A percentile compares a stretch with the other conserved stretches of the same genome.
Conservation (phyloP, 2,888 invertebrate species). For the Ctenicera cuprea region DNA sequence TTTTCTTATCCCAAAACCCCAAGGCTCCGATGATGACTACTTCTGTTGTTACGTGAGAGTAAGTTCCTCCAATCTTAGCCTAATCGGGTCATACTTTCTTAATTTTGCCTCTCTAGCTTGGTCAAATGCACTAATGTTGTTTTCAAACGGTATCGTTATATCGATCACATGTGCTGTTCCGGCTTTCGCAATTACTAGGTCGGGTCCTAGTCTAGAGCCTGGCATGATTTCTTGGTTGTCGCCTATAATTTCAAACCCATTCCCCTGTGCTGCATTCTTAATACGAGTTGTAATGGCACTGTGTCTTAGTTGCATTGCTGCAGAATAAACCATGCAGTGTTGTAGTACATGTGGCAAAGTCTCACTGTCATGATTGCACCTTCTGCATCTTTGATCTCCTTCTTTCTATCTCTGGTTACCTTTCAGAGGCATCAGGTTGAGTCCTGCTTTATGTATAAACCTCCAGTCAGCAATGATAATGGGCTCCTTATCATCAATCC, state of each 20-base stretch:
- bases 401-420: neutral
- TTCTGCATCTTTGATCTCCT: too few relatives aligned
- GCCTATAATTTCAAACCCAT: neutral
- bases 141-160: too few relatives aligned
- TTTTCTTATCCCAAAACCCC: neutral
- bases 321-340: conserved; percentile 3
- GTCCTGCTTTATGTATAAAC: neutral
- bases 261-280: neutral
- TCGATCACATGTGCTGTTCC: too few relatives aligned
- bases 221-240: neutral
- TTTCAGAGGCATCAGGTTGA: conserved; percentile 1
- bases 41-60: neutral
- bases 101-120: neutral
- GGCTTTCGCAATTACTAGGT: neutral
- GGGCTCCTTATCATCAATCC: too few relatives aligned
- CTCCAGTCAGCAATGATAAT: conserved; percentile 11
- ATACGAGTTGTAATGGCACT: neutral
- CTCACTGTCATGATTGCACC: too few relatives aligned
- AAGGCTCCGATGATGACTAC: neutral
- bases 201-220: neutral
- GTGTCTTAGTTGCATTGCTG: neutral
- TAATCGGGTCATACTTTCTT: neutral
- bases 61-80: neutral
- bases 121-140: too few relatives aligned
- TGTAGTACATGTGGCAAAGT: conserved; percentile 5